Evolutionary conservation across 2,113 vertebrate genomes (phyloP).

Genomic region (Peromyscus californicus): DNA sequence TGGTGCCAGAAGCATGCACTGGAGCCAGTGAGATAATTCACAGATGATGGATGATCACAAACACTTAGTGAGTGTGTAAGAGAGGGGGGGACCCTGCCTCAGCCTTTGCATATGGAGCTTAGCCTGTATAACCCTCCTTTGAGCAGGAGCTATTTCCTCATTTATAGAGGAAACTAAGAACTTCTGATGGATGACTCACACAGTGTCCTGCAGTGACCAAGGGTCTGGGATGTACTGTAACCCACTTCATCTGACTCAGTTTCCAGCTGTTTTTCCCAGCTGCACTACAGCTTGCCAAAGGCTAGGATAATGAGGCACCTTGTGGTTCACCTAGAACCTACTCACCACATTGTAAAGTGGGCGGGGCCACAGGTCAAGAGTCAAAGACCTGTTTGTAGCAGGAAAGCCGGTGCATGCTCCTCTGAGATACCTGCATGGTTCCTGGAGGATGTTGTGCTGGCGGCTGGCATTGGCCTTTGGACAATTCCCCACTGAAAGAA

Average conservation of each 20-base stretch:
- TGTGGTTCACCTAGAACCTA: background rate
- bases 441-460: background rate
- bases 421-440: fast-evolving
- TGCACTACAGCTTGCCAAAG: background rate
- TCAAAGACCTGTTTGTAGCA: background rate
- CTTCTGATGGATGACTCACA: background rate
- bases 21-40: background rate
- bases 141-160: background rate
- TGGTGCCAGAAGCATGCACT: background rate
- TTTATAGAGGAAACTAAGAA: background rate
- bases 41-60: background rate
- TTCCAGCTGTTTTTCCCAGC: too few relatives aligned
- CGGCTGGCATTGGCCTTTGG: background rate
- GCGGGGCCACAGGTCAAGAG: background rate
- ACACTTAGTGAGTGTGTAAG: background rate
- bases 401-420: background rate
- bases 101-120: fast-evolving
- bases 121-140: background rate
- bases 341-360: too few relatives aligned
- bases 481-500: background rate
- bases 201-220: background rate
- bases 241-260: background rate
- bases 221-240: background rate
- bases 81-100: fast-evolving
- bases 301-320: fast-evolving